Evolutionary conservation across 2,888 invertebrate species (phyloP).

Genomic region (Epinotia ramella): DNA sequence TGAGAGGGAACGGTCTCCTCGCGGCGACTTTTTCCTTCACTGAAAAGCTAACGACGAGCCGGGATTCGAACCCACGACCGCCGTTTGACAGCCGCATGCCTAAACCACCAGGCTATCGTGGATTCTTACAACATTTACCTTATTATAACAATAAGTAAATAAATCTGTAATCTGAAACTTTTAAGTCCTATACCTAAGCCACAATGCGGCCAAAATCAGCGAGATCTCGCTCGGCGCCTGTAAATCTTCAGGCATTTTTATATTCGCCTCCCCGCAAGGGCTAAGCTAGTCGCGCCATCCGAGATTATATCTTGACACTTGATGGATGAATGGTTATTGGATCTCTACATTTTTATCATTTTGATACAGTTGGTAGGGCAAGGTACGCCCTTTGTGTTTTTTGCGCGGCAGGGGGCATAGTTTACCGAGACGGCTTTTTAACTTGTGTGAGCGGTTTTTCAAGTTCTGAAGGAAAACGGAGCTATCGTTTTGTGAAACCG

Average conservation of each 20-base stretch:
- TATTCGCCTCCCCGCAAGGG: conserved; percentile 78
- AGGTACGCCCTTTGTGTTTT: conserved; percentile 64
- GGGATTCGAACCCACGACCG: no score
- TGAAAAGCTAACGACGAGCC: no score
- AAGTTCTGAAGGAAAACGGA: conserved; percentile 19
- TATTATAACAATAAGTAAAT: neutral
- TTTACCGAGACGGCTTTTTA: conserved; percentile 50
- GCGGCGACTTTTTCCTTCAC: no score
- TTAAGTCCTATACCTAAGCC: conserved; percentile 49
- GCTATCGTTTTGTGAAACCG: neutral
- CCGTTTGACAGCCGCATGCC: no score
- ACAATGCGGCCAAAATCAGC: conserved; percentile 77
- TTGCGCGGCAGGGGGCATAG: conserved; percentile 63
- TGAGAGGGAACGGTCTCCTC: no score
- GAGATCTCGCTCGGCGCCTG: conserved; percentile 78
- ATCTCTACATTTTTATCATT: conserved; percentile 88
- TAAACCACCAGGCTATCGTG: no score
- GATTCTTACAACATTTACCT: no score
- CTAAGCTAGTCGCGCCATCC: conserved; percentile 82
- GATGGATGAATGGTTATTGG: conserved; percentile 93
- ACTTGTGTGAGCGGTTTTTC: conserved; percentile 26
- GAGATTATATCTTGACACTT: conserved; percentile 90
- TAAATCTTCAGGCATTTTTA: conserved; percentile 84
- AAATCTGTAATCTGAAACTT: conserved; percentile 26
- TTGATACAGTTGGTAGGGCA: conserved; percentile 81